Evolutionary conservation across 1,140 invertebrate species (phyloP), one percentile per base, ranked within the genome.

Genomic region (Dreissena polymorpha): DNA sequence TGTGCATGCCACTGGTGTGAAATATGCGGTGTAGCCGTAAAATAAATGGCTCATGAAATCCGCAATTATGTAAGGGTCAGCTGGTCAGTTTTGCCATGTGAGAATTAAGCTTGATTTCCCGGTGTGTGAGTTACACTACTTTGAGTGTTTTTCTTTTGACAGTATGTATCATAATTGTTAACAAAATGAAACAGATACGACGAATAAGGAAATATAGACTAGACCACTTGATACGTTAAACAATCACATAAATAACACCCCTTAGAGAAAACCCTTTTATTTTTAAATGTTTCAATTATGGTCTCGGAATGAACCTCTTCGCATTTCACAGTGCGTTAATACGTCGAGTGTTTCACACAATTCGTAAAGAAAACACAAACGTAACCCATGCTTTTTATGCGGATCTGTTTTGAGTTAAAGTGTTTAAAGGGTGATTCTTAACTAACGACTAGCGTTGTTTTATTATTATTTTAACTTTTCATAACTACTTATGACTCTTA

Each of bases 31-130:
- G 64, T 51, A 67, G 50, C 21, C 18, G 65, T 49, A 18, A 49
- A 55, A 69, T n/a, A 68, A 68, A 67, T 14, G 12, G 49, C 8
- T 27, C 75, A 65, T 78, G 49, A 76, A 76, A 78, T 78, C 69
- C 23, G 49, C 75, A 78, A 68, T 78, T 78, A 78, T 76, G 60
- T 67, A 77, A 77, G 68, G 65, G 76, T 78, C 76, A 78, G 64
- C 57, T 78, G 65, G 63, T 64, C 74, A 76, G 65, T 63, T 53
- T 21, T 7, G 74, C 12, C 57, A 14, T 13, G 53, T 50, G 60
- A 72, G 18, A 51, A 13, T 67, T 21, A 53, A 50, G 10, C 60
- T 64, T 51, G 18, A 51, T 50, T 13, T 50, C n/a, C 29, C 21
- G 23, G 64, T 23, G 12, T n/a, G 21, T 29, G 51, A 18, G 39